These are phyloP conservation scores for Sinella curviseta DNA, from an alignment of 1,140 invertebrate genomes.

Conservation along the genomic window DNA sequence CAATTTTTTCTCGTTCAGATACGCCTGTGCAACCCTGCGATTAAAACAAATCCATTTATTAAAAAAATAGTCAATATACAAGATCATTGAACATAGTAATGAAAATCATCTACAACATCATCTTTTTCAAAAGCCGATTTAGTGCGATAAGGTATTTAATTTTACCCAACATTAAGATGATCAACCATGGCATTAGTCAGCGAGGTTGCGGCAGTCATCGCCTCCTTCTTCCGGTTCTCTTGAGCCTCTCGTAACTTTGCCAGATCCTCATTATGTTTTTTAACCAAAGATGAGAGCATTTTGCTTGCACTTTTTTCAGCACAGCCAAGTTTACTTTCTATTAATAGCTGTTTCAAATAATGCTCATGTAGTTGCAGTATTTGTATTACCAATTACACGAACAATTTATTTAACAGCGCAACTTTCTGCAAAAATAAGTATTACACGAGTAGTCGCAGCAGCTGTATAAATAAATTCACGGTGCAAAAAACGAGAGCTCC, in stretches of 20 bases:
- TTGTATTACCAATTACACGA: no score
- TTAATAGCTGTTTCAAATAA: not conserved
- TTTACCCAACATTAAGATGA: slow-evolving; percentile 94
- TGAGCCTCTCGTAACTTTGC: slow-evolving; percentile 74
- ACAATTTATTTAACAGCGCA: no score
- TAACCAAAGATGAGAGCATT: slow-evolving; percentile 83
- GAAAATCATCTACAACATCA: slow-evolving; percentile 13
- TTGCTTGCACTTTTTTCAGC: no score
- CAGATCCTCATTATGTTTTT: slow-evolving; percentile 82
- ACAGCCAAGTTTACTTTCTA: not conserved
- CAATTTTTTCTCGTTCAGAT: slow-evolving; percentile 94
- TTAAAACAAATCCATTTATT: no score
- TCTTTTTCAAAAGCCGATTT: not conserved
- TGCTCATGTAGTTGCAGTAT: no score
- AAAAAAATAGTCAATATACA: slow-evolving; percentile 4
- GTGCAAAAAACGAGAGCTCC: no score
- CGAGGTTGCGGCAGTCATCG: slow-evolving; percentile 84
- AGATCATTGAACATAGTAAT: not conserved
- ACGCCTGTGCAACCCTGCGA: slow-evolving; percentile 87
- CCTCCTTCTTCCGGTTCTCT: slow-evolving; percentile 90
- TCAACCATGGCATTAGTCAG: slow-evolving; percentile 92
- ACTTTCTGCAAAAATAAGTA: no score
- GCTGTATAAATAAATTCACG: no score
- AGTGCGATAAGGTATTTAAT: not conserved
- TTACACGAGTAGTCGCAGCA: no score